Base-by-base conservation (phyloP, 2,888 invertebrate species). In the Spisula solida region DNA sequence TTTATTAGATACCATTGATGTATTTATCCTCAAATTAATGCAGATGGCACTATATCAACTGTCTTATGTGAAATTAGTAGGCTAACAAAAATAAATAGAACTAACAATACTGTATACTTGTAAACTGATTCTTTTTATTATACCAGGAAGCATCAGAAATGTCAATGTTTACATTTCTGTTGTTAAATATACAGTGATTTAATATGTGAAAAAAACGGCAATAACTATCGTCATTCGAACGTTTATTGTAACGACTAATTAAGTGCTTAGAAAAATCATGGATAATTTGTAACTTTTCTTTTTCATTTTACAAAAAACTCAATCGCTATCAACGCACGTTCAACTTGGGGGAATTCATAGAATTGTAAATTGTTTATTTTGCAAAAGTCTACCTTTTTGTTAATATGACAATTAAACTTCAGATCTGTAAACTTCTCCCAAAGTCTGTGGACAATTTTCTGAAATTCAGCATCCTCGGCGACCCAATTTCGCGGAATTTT, bases 1-100 rank as follows among this genome's bases (percentile, higher is more conserved):
- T 84, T 47, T 55, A 81, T n/a, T 75, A 34, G 75, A 75, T 84
- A 78, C 48, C 84, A 55, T 78, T 75, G 84, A 84, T 85, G 78
- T 79, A 55, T 85, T 85, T 85, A 78, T 55, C 41, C n/a, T 85
- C 2, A 34, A 85, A 79, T 85, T 41, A 79, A 16, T 78, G 75
- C 75, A 47, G 81, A 78, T 66, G n/a, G 60, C n/a, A 8, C 25
- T 75, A 29, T 34, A 75, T 34, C 75, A 75, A 31, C 29, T 75
- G 34, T 75, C 75, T 34, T 75, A 18, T 75, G 75, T 34, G 75
- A 75, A 18, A 51, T 47, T 31, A 29, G 41, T 5, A 41, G 41
- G 8, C 41, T 41, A 41, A 41, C 41, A 41, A 41, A 41, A 2
- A 41, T 41, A 79, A 79, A 79, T 79, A 79, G 0, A 18, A 48